Evolutionary conservation across 2,113 vertebrate species (phyloP), one percentile per base, ranked within the genome.

Genomic region (Nesogale talazaci): DNA sequence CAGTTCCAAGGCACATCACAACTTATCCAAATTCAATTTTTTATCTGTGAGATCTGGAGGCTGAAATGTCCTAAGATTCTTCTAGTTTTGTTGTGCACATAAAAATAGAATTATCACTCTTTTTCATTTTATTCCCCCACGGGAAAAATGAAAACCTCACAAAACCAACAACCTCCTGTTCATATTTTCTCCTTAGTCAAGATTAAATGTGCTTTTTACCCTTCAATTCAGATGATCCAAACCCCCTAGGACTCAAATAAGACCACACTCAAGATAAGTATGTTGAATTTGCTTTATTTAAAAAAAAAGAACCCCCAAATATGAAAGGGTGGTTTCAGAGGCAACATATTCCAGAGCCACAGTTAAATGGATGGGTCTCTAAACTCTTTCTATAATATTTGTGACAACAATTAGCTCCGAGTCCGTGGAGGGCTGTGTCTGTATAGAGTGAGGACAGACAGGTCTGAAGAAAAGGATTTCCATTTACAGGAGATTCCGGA

Each of bases 131-230:
- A 52, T 76, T 87, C 80, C 70, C 42, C n/a, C 67, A 31, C 52
- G 29, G 69, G 46, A 91, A 93, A 93, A 91, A 93, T 20, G 25
- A 81, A n/a, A 91, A 86, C 40, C 81, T 88, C 59, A 63, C 10
- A 70, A 88, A 61, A 70, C 69, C 25, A 9, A 0, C 36, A 27
- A 72, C 77, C 46, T 77, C 23, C 15, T 86, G 31, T 93, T 36
- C 2, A 63, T 16, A 14, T 92, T 72, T 85, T 74, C 31, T 82
- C 2, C 23, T 79, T 75, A 61, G 20, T 69, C 57, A 83, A 78
- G 46, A 29, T 86, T 79, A 59, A 61, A 81, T 75, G 25, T 61
- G 22, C 38, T 59, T 83, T 42, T 31, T 77, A 77, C 22, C 6
- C 59, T 90, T 79, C 77, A 89, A 63, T 40, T 83, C 46, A 70